Conservation (phyloP, 2,888 invertebrate species). For the Molorchus minor region DNA sequence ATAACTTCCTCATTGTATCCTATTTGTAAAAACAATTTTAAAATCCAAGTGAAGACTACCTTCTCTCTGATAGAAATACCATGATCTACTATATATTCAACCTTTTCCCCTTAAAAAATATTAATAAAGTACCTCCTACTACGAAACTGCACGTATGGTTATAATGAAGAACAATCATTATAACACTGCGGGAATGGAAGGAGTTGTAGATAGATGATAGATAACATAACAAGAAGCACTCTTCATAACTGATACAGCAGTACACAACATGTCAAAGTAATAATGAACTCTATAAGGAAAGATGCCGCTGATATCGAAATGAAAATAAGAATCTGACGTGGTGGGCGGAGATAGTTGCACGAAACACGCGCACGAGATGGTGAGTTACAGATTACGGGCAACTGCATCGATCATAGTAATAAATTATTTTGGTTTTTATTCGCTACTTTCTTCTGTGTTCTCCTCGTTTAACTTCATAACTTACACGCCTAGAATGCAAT, state of each 20-base stretch:
- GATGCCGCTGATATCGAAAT: constrained; percentile 21
- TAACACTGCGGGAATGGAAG: constrained; percentile 21
- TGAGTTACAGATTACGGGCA: constrained; percentile 27
- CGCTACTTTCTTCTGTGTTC: constrained; percentile 26
- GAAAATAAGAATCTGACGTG: constrained; percentile 21
- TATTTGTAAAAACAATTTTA: no score
- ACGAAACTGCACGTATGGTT: constrained; percentile 14
- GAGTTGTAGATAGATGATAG: constrained; percentile 28
- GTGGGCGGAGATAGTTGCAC: constrained; percentile 32
- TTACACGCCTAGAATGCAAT: constrained; percentile 30
- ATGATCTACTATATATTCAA: constrained; percentile 9
- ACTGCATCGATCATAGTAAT: constrained; percentile 33
- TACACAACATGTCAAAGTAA: constrained; percentile 28
- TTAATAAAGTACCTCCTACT: constrained; percentile 20
- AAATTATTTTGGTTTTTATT: constrained; percentile 32
- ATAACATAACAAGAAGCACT: constrained; percentile 33
- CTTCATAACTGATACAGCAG: constrained; percentile 19
- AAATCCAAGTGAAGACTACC: no score
- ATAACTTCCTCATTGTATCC: no score
- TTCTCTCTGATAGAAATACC: constrained; percentile 20
- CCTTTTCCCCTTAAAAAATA: constrained; percentile 19
- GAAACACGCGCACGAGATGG: constrained; percentile 28
- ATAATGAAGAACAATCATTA: constrained; percentile 20
- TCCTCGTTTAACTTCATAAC: constrained; percentile 31
- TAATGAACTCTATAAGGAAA: constrained; percentile 26